phyloP scores from a whole-genome alignment of 2,797 vertebrate genomes.

The Alouatta caraya region DNA sequence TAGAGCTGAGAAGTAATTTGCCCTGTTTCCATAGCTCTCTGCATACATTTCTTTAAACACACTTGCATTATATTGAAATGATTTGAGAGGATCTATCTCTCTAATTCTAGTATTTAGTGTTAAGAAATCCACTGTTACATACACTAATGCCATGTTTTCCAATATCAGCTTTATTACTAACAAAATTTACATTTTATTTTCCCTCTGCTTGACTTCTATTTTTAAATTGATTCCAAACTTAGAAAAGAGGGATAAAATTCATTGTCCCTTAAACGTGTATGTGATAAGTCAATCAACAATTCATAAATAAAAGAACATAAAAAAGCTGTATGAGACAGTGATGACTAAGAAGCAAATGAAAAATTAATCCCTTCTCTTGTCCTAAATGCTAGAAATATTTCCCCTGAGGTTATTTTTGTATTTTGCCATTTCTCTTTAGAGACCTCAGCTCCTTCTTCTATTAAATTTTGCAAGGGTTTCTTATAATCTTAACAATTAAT shows the following conservation, averaged over 20 bases:
- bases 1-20: not conserved
- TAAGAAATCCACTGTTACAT: not conserved
- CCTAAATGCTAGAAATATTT: not conserved
- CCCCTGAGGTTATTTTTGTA: not conserved
- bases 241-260: not conserved
- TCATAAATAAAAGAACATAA: not conserved
- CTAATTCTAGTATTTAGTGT: not conserved
- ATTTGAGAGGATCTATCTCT: not conserved
- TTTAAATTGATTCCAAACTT: not conserved
- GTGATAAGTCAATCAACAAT: not conserved
- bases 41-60: not conserved
- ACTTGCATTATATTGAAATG: not conserved
- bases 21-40: not conserved
- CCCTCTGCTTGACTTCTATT: not conserved
- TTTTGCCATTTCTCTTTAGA: conserved; percentile 28
- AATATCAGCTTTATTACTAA: not conserved
- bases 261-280: not conserved
- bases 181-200: not conserved
- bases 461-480: not conserved
- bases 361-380: not conserved
- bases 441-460: not conserved
- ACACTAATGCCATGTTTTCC: not conserved
- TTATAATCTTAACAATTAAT: conserved; percentile 1
- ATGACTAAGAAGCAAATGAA: not conserved
- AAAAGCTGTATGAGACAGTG: not conserved